phyloP scores from a whole-genome alignment of 2,888 invertebrate species.

The Drosophila ezoana region DNA sequence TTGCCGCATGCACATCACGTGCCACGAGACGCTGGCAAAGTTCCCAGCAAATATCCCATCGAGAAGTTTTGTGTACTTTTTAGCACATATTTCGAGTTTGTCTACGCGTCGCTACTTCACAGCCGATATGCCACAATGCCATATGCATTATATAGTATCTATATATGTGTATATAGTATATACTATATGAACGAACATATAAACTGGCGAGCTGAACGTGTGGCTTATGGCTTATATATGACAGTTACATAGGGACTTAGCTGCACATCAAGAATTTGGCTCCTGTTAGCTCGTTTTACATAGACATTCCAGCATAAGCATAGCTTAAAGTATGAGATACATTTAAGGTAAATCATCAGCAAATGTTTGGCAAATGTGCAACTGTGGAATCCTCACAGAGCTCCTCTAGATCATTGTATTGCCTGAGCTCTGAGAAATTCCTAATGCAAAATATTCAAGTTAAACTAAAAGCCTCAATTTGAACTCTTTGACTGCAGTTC shows the following conservation, averaged over 20 bases:
- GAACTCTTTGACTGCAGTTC: no score
- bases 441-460: no score
- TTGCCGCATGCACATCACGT: conserved; percentile 70
- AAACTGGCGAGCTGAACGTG: conserved; percentile 13
- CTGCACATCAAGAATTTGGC: background rate
- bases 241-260: conserved; percentile 12
- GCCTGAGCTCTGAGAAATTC: no score
- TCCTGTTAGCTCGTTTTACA: background rate
- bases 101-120: conserved; percentile 37
- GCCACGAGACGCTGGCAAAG: conserved; percentile 62
- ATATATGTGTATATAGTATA: background rate
- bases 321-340: background rate
- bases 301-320: background rate
- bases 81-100: conserved; percentile 68
- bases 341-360: background rate
- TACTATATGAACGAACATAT: conserved; percentile 7
- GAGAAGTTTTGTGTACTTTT: conserved; percentile 67
- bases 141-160: conserved; percentile 21
- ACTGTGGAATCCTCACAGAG: no score
- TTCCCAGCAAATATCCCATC: conserved; percentile 67
- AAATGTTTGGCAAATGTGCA: no score
- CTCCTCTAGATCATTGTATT: no score
- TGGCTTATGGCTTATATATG: conserved; percentile 28
- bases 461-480: no score
- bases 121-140: conserved; percentile 27